Percentiles rank a stretch among this genome's conserved stretches.
phyloP scores from a whole-genome alignment of 2,113 vertebrate species.

The Oenanthe melanoleuca region DNA sequence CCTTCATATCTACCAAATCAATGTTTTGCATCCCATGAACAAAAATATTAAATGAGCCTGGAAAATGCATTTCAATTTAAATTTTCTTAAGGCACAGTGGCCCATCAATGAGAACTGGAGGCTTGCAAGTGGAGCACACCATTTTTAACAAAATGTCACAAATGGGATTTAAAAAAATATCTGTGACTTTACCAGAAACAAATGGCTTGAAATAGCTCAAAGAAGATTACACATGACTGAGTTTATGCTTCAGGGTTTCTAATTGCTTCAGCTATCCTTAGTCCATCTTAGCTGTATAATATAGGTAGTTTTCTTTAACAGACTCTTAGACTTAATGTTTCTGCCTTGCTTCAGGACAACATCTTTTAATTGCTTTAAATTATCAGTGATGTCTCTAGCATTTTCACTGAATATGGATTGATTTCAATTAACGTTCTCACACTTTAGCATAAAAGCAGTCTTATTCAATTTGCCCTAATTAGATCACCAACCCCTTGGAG shows the following conservation, averaged over 20 bases:
- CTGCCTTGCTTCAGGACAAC: conserved; percentile 71
- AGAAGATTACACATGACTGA: conserved; percentile 24
- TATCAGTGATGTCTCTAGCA: conserved; percentile 70
- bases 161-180: background rate
- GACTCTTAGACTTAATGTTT: conserved; percentile 65
- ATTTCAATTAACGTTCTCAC: conserved; percentile 78
- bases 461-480: conserved; percentile 75
- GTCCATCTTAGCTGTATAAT: conserved; percentile 48
- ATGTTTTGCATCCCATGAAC: background rate
- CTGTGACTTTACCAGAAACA: background rate
- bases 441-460: conserved; percentile 73
- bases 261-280: conserved; percentile 47
- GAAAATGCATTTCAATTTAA: background rate
- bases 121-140: background rate
- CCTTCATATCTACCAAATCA: background rate
- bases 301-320: conserved; percentile 66
- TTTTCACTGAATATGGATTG: conserved; percentile 72
- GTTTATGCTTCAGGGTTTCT: conserved; percentile 40
- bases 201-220: background rate
- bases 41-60: background rate
- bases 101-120: background rate
- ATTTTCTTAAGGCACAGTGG: background rate
- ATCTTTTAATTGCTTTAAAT: conserved; percentile 77
- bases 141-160: background rate
- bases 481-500: conserved; percentile 65